phyloP scores from a whole-genome alignment of 2,797 vertebrate genomes.

The Sebastes vulpes region DNA sequence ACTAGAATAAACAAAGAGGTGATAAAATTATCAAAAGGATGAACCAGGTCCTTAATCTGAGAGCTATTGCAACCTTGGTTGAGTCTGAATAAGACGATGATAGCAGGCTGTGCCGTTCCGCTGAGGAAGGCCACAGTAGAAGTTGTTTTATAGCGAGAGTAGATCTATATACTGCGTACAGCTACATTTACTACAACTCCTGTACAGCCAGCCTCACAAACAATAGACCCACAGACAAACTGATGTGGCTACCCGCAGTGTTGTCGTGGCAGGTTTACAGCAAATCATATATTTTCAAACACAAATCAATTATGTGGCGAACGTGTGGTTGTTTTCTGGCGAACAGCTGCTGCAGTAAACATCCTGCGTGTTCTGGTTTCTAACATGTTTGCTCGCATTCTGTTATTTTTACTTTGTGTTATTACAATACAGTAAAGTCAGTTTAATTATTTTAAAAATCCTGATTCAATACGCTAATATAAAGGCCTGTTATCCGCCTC shows the following conservation, averaged over 20 bases:
- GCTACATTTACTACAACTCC: not conserved
- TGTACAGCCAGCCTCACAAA: not conserved
- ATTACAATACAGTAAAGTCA: not conserved
- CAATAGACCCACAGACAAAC: not conserved
- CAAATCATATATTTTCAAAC: constrained; percentile 11
- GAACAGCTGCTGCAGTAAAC: not conserved
- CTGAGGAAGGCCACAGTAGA: not conserved
- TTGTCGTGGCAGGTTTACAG: not conserved
- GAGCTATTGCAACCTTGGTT: not conserved
- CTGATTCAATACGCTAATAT: not conserved
- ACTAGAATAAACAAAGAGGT: not conserved
- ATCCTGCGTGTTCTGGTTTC: not conserved
- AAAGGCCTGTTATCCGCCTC: not conserved
- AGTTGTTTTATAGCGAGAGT: not conserved
- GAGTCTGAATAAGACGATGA: not conserved
- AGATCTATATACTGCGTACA: not conserved
- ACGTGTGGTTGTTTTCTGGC: constrained; percentile 5
- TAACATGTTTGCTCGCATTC: not conserved
- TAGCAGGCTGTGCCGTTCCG: not conserved
- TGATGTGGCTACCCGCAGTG: not conserved
- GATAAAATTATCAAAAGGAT: not conserved
- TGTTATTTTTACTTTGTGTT: not conserved
- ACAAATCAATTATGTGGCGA: constrained; percentile 3
- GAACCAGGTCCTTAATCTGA: not conserved
- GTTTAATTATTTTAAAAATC: not conserved